A percentile compares a stretch with the other conserved stretches of the same genome.
phyloP scores from a whole-genome alignment of 2,888 invertebrate species.

The Pteria penguin region DNA sequence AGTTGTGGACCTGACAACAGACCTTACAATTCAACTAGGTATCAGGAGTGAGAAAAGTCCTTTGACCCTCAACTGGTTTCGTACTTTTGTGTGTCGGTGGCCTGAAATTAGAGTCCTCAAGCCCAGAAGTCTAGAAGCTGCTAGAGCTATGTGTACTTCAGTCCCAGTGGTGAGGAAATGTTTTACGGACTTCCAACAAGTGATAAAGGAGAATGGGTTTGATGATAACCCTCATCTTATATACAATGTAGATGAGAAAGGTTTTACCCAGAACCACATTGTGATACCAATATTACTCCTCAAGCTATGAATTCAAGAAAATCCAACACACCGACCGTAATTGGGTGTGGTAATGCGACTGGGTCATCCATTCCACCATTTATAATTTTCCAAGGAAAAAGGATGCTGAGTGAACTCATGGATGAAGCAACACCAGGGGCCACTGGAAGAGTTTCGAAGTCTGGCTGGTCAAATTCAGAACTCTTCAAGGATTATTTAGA shows the following conservation, averaged over 20 bases:
- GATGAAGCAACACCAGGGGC: conserved; percentile 41
- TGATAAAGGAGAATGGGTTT: conserved; percentile 34
- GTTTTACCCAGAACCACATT: conserved; percentile 31
- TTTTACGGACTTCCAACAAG: conserved; percentile 28
- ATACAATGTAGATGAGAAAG: conserved; percentile 44
- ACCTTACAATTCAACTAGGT: no score
- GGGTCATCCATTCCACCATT: conserved; percentile 31
- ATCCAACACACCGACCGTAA: conserved; percentile 24
- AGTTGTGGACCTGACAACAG: no score
- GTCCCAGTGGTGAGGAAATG: conserved; percentile 23
- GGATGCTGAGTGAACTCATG: conserved; percentile 30
- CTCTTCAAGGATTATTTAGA: conserved; percentile 33
- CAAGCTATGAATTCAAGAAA: conserved; percentile 35
- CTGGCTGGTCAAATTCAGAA: conserved; percentile 43
- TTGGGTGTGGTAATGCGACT: conserved; percentile 30
- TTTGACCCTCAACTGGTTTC: conserved; percentile 36
- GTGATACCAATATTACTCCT: conserved; percentile 7
- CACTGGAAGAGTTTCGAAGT: conserved; percentile 23
- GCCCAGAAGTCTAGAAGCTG: conserved; percentile 31
- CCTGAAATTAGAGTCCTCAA: conserved; percentile 35
- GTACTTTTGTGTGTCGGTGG: conserved; percentile 31
- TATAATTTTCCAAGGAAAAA: conserved; percentile 8
- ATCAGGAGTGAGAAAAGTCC: no score
- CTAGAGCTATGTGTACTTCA: conserved; percentile 30
- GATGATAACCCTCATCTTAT: conserved; percentile 20